Evolutionary conservation across 2,113 vertebrate genomes (phyloP), one percentile per base, ranked within the genome.

Genomic region (Cebidichthys violaceus): DNA sequence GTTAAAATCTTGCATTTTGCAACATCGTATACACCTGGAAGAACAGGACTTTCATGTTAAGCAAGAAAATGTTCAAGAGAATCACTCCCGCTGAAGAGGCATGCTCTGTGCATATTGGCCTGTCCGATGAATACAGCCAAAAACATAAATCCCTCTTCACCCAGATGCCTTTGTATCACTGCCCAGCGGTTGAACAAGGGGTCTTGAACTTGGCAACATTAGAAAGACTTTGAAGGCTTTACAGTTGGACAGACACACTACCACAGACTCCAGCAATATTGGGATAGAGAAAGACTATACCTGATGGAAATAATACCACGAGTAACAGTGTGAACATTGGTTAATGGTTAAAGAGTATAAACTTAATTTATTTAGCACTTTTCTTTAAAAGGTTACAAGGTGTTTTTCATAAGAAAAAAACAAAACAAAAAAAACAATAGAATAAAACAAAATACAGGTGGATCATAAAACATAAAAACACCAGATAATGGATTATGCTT

Each of bases 131-230:
- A 83, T 64, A 52, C 2, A n/a, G 31, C 33, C 74, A 33, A 41
- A 79, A 77, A 64, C 79, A 87, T 85, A 75, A 83, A 80, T 88
- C 76, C 75, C 61, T 83, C 79, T 88, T 69, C 83, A 59, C 41
- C 59, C 55, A 0, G 13, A 76, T 70, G 79, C 69, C 83, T 87
- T 89, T 88, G 79, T 84, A 31, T 78, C 59, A 66, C 71, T 78
- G 64, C 59, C 68, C 55, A 71, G 69, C 76, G 83, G 76, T 75
- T 84, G 72, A 84, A 78, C 69, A 69, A 73, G 69, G 78, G 90
- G 70, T 79, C 82, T 62, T 68, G 35, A 77, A 76, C 79, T 72
- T 81, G 70, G 79, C 76, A 86, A 70, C 59, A 55, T 67, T 2
- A 70, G 15, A 83, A 78, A 84, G 52, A 71, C 67, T 77, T 74